Conservation (phyloP, 2,797 vertebrate genomes). For the Distichodus sexfasciatus region DNA sequence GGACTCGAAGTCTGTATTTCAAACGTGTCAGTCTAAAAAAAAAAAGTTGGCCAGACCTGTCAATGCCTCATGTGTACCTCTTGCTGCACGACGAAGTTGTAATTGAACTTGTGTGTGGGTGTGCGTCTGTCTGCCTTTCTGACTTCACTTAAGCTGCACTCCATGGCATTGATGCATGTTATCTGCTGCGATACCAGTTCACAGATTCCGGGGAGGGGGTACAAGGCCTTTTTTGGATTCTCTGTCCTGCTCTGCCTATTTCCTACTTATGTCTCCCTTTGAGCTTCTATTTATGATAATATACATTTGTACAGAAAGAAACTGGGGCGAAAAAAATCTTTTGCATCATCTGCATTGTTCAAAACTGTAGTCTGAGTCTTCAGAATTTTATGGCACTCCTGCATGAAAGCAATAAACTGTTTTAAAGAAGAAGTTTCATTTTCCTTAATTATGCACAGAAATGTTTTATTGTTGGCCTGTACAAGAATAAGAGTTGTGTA, state of each 20-base stretch:
- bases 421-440: conserved; percentile 70
- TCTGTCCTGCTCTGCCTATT: conserved; percentile 20
- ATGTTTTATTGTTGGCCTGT: no score
- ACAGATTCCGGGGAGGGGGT: conserved; percentile 59
- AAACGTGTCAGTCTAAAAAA: conserved; percentile 31
- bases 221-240: conserved; percentile 45
- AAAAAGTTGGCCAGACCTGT: conserved; percentile 23
- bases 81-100: conserved; percentile 74
- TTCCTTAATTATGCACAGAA: background rate
- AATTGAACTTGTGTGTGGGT: conserved; percentile 49
- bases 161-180: conserved; percentile 76
- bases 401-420: conserved; percentile 86
- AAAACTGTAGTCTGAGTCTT: conserved; percentile 57
- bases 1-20: conserved; percentile 38
- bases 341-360: conserved; percentile 80
- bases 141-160: conserved; percentile 66
- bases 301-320: conserved; percentile 73
- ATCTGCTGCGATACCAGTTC: conserved; percentile 63
- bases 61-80: conserved; percentile 66
- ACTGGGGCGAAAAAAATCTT: conserved; percentile 52
- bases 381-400: conserved; percentile 75
- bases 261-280: conserved; percentile 55
- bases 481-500: no score
- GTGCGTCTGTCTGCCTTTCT: conserved; percentile 38
- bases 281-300: conserved; percentile 71